Evolutionary conservation across 2,797 vertebrate species (phyloP), one percentile per base, ranked within the genome.

Genomic region (Xiphorhynchus erythropygius): DNA sequence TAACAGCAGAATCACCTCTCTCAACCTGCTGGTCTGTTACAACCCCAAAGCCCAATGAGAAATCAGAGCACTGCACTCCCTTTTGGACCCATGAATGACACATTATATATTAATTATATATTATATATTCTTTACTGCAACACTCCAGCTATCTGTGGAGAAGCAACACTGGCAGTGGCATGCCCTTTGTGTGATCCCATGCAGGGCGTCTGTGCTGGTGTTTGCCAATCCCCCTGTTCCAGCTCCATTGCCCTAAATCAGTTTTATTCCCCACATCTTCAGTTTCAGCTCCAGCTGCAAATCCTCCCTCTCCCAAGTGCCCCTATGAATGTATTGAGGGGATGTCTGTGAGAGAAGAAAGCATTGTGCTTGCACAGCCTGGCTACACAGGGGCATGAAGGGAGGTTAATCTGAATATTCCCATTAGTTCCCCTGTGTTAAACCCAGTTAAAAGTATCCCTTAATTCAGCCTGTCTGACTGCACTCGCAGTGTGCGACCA

Each of bases 321-420:
- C 70, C 17, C 69, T 14, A 23, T 18, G 28, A 42, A 64, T 33
- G 35, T 28, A 5, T 1, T 28, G 65, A 35, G 33, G 41, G 18
- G 33, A 19, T n/a, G 24, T 4, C 35, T n/a, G n/a, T 3, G 46
- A 50, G 78, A 49, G 47, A 75, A 69, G 24, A 21, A n/a, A 69
- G 23, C 2, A 0, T 0, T 12, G 9, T 53, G 42, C 41, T 39
- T 39, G 62, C 21, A 18, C 57, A 88, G 32, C 41, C 49, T 49
- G 25, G 47, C 91, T 59, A 37, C 32, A 3, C 39, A 17, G 70
- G 39, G 55, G 12, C 59, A 22, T 0, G 35, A 16, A 9, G 60
- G 52, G 84, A 92, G 71, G 78, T 92, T 85, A 89, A 92, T 89
- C 60, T 87, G 91, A 93, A 91, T 85, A 84, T 73, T 84, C 75